These are phyloP conservation scores for Portevinia maculata DNA, from an alignment of 2,888 invertebrate genomes.

Conservation along the genomic window DNA sequence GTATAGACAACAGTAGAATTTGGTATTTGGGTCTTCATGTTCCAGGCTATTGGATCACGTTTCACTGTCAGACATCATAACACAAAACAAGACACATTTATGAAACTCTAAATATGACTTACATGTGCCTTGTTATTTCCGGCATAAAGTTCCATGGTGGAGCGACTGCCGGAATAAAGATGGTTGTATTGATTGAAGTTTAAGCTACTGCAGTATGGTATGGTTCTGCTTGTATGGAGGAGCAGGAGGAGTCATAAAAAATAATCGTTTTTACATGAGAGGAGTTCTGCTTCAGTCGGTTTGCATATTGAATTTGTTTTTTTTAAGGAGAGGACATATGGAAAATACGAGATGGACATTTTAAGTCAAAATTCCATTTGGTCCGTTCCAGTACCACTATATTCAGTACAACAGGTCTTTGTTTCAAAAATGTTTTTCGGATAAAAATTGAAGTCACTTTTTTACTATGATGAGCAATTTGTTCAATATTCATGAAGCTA, in stretches of 20 bases:
- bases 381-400: background rate
- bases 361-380: background rate
- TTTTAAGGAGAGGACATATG: background rate
- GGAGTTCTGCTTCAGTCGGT: background rate
- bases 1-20: background rate
- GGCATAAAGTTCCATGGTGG: background rate
- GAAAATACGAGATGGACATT: background rate
- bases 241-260: background rate
- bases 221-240: too few relatives aligned
- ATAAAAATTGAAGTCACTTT: constrained; percentile 7
- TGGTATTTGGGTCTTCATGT: background rate
- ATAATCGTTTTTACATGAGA: constrained; percentile 1
- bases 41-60: constrained; percentile 4
- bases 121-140: background rate
- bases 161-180: background rate
- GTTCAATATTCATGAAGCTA: background rate
- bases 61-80: background rate
- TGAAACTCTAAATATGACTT: background rate
- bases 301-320: background rate
- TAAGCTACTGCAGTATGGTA: background rate
- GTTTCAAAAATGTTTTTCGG: background rate
- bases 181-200: constrained; percentile 8
- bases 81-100: background rate
- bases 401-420: background rate
- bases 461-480: background rate